phyloP scores from a whole-genome alignment of 1,140 invertebrate species.

The Cydia strobilella region DNA sequence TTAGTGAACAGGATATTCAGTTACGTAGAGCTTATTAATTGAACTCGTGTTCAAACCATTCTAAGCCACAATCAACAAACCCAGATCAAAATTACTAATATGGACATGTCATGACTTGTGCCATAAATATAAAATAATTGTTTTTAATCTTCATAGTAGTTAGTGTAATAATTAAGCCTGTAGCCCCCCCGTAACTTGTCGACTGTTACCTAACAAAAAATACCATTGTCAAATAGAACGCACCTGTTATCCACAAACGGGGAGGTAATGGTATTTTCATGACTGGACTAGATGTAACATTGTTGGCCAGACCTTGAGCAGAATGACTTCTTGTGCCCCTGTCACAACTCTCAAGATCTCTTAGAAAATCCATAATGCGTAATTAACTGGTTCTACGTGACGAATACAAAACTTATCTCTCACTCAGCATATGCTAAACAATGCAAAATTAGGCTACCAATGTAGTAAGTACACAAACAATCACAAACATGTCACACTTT shows the following conservation, averaged over 20 bases:
- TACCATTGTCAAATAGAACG: constrained; percentile 40
- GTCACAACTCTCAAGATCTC: constrained; percentile 42
- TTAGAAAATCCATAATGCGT: constrained; percentile 58
- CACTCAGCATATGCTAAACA: constrained; percentile 52
- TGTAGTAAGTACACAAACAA: constrained; percentile 31
- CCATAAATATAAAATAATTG: background rate
- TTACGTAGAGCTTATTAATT: constrained; percentile 4
- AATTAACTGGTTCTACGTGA: constrained; percentile 43
- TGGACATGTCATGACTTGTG: constrained; percentile 1
- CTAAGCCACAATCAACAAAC: background rate
- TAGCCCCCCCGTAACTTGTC: constrained; percentile 6
- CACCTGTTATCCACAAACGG: constrained; percentile 73
- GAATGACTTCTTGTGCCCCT: constrained; percentile 64
- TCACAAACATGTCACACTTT: constrained; percentile 45
- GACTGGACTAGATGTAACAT: constrained; percentile 52
- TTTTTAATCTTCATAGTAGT: background rate
- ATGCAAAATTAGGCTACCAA: constrained; percentile 49
- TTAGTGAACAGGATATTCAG: constrained; percentile 2
- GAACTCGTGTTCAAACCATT: background rate
- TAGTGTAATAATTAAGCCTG: background rate
- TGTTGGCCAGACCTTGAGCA: constrained; percentile 63
- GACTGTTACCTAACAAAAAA: constrained; percentile 29
- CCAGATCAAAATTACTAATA: background rate
- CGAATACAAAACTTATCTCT: constrained; percentile 39
- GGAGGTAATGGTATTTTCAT: constrained; percentile 76